Base-by-base conservation (phyloP, 2,888 invertebrate genomes). In the Silvanus unidentatus region DNA sequence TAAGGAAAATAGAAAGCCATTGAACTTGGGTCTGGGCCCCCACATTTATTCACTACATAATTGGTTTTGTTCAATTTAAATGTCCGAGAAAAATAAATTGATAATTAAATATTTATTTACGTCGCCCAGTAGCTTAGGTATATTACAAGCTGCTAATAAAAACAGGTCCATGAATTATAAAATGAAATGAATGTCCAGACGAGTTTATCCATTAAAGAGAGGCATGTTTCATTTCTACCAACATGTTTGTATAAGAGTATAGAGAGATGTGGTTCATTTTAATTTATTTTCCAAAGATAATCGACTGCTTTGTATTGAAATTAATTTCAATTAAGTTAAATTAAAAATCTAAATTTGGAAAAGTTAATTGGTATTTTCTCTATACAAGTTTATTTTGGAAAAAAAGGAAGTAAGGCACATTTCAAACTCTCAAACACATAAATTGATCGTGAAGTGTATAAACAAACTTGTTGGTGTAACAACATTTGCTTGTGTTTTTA, bases 61-160 rank as follows among this genome's bases (percentile, higher is more conserved):
- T 47, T 48, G 53, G 58, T 55, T 58, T 50, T 50, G 52, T 51
- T 49, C 45, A 54, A 54, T 59, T 58, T 53, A 47, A 53, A 60
- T 40, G 52, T 49, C 49, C 44, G 40, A 48, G 50, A 58, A 57
- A 58, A 62, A 62, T 58, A 59, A 63, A 64, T 64, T 63, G 62
- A 60, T 59, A 58, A 64, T 62, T 62, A 64, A 64, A 63, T 59
- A 63, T 64, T n/a, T n/a, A n/a, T n/a, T 62, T 58, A 64, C 54
- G 47, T 47, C 43, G 50, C 32, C 10, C 44, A 54, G 57, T 52
- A 53, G 57, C 54, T 49, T 37, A 53, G 58, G 57, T 52, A 56
- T 52, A 52, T 54, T 58, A 58, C 54, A 56, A 54, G 45, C 48
- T 48, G 56, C 54, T 59, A 60, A 62, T 60, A 58, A 47, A 59